Evolutionary conservation across 2,113 vertebrate species (phyloP), one percentile per base, ranked within the genome.

Genomic region (Boulengeromyrus knoepffleri): DNA sequence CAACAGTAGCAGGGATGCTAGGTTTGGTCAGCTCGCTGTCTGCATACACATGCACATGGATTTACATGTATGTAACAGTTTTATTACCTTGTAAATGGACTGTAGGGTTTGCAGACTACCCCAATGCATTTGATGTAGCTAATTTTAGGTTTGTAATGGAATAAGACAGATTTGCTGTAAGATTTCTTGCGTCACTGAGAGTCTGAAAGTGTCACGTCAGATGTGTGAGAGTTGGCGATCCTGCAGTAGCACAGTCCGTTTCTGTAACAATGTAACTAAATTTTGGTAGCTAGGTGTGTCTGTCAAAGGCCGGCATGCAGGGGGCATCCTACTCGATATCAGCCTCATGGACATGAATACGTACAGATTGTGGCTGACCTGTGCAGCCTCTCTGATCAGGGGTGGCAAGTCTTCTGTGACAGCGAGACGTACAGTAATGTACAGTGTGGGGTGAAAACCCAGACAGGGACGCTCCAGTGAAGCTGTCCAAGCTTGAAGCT

Each of bases 401-500:
- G 17, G 19, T n/a, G 45, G 80, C 80, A 46, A 45, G 7, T 45
- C 39, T 10, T 21, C 80, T 21, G 45, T 36, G 39, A 77, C 36
- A 15, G 31, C 36, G 31, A 39, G 70, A 39, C 8, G 15, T 77
- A 77, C 42, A 84, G 42, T 46, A 39, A 47, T 84, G 80, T 77
- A 15, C 31, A 53, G n/a, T 36, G 9, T 36, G 70, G 56, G 31
- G 88, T 12, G 17, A 53, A 45, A 83, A 19, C 24, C 24, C 66
- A 7, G 6, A 31, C 24, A 50, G 27, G 42, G 88, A 89, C 21
- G 1, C 31, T 49, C 15, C 36, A 42, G 46, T 58, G 50, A 21
- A 15, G 39, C 94, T 95, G 94, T 95, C 94, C 94, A 93, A 92
- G 49, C 31, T 56, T 56, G 31, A 93, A 95, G 94, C 93, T 96